Conservation (phyloP, 1,140 invertebrate genomes). For the Apocrypta bakeri region DNA sequence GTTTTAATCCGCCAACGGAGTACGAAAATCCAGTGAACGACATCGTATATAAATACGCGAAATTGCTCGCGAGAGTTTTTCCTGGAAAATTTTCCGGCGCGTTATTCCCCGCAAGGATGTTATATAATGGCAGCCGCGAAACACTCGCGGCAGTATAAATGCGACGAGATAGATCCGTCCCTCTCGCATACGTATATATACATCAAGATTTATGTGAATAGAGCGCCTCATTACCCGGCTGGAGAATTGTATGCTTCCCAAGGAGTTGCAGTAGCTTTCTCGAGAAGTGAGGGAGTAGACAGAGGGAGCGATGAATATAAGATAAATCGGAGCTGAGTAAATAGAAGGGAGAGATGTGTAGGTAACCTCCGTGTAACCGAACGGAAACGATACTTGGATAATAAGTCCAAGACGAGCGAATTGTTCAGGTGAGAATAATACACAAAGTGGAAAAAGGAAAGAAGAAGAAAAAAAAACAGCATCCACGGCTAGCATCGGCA, state of each 20-base stretch:
- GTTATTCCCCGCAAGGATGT: slow-evolving; percentile 54
- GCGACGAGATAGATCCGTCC: background rate
- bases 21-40: background rate
- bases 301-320: background rate
- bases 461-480: background rate
- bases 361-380: background rate
- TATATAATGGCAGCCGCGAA: slow-evolving; percentile 64
- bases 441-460: background rate
- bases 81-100: slow-evolving; percentile 59
- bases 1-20: background rate
- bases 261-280: slow-evolving; percentile 37
- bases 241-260: slow-evolving; percentile 66
- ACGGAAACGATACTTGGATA: background rate
- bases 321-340: slow-evolving; percentile 15
- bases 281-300: background rate
- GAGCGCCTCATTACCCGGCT: slow-evolving; percentile 72
- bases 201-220: slow-evolving; percentile 74
- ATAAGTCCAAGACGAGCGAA: background rate
- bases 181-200: slow-evolving; percentile 49
- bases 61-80: background rate
- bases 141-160: slow-evolving; percentile 54
- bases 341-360: slow-evolving; percentile 12
- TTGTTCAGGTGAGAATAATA: background rate
- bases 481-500: too few relatives aligned
- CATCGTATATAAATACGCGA: background rate